Conservation (phyloP, 2,888 invertebrate species). For the Apamea crenata region DNA sequence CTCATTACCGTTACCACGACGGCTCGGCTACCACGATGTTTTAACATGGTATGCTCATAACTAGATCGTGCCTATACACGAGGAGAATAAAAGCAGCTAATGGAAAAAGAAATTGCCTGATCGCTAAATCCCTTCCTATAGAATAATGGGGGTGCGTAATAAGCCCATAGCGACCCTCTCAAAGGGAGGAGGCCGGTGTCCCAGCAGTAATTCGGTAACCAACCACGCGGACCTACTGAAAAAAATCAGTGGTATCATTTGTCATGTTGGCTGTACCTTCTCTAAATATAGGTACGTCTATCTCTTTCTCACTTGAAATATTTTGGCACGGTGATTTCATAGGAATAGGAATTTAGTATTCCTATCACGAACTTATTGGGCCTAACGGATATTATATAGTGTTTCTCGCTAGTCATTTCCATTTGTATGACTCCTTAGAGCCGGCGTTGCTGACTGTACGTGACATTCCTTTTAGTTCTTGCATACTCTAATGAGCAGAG, state of each 20-base stretch:
- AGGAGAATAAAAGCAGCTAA: background rate
- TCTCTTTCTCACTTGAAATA: background rate
- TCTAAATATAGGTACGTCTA: background rate
- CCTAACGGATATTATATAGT: slow-evolving; percentile 12
- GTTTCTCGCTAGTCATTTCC: background rate
- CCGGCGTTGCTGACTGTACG: too few relatives aligned
- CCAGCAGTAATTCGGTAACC: background rate
- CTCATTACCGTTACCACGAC: background rate
- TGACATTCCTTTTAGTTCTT: background rate
- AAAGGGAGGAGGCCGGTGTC: background rate
- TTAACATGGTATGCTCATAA: background rate
- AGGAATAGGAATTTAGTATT: background rate
- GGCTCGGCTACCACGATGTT: background rate
- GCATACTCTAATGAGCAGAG: too few relatives aligned
- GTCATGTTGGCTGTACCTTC: background rate
- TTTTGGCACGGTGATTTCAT: background rate
- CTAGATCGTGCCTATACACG: background rate
- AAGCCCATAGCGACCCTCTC: background rate
- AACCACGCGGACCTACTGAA: background rate
- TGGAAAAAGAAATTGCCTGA: background rate
- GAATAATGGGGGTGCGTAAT: background rate
- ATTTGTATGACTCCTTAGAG: slow-evolving; percentile 11
- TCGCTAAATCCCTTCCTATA: background rate
- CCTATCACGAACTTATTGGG: background rate
- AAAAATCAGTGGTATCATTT: background rate